Base-by-base conservation (phyloP, 2,888 invertebrate genomes). In the Thymelicus sylvestris region DNA sequence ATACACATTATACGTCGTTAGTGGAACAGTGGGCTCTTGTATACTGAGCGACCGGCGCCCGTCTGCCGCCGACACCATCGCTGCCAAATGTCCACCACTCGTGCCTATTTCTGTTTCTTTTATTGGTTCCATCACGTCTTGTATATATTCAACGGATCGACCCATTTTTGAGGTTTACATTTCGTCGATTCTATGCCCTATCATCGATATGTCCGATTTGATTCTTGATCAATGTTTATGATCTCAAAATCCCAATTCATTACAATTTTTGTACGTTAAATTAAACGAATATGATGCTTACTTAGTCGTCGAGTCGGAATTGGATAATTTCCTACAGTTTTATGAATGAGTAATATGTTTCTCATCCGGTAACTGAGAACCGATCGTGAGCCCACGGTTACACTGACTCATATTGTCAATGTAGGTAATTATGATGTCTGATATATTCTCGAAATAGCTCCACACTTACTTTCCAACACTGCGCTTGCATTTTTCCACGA, bases 401-500 rank as follows among this genome's bases (percentile, higher is more conserved):
- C 68, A 73, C 60, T 74, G 75, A 74, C 66, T 75, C 73, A 74
- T 66, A 73, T 74, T 73, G 72, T 73, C 67, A 66, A 74, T 74
- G 75, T 74, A 73, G 74, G 73, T 73, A 76, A 78, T 77, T 77
- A 77, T 76, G 73, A 78, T 77, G 75, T 74, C 73, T 79, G 79
- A 77, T 77, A 74, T 77, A 75, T 82, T 82, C 81, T 81, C 78
- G 80, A 77, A 80, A 82, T 79, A 77, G 75, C 75, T 75, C 74
- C 76, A 78, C 78, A 78, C 81, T 87, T 88, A 87, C 91, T 92
- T 92, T 92, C 91, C 90, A 91, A 88, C 84, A 83, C 86, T 84
- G 86, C 83, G 91, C 86, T 83, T 89, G 89, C 91, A 91, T 92
- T 92, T 92, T 92, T 93, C 87, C 91, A 87, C 91, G 92, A 87